phyloP scores from a whole-genome alignment of 2,888 invertebrate species.

The Parnassius apollo region DNA sequence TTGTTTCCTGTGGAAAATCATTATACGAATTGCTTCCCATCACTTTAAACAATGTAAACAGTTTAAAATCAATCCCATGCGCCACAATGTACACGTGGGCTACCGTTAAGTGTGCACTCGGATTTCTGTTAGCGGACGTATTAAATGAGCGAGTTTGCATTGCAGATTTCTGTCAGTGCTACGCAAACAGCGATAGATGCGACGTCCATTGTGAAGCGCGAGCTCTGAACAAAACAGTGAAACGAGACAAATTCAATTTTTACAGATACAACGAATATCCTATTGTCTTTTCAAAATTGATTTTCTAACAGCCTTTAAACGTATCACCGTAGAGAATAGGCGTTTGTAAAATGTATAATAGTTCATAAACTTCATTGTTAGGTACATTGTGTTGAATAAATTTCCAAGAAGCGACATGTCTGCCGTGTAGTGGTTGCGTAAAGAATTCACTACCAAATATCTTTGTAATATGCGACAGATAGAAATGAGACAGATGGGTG shows the following conservation, averaged over 20 bases:
- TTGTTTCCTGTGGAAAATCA: conserved; percentile 1
- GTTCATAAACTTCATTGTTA: too few relatives aligned
- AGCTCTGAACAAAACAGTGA: conserved; percentile 30
- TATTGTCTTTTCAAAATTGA: not conserved
- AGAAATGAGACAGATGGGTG: too few relatives aligned
- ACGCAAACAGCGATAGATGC: conserved; percentile 66
- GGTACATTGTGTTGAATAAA: too few relatives aligned
- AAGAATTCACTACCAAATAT: too few relatives aligned
- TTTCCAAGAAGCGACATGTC: too few relatives aligned
- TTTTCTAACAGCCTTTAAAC: too few relatives aligned
- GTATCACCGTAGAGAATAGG: too few relatives aligned
- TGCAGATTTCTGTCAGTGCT: conserved; percentile 68
- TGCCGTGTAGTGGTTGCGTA: too few relatives aligned
- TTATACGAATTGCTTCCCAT: conserved; percentile 14
- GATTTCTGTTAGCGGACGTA: conserved; percentile 41
- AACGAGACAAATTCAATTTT: conserved; percentile 16
- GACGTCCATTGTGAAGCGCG: conserved; percentile 47
- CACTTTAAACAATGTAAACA: conserved; percentile 15
- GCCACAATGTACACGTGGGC: conserved; percentile 20
- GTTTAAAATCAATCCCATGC: conserved; percentile 19
- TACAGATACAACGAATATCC: conserved; percentile 3
- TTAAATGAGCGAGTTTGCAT: conserved; percentile 68
- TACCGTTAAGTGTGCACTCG: conserved; percentile 34
- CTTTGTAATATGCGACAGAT: too few relatives aligned
- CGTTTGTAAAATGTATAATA: too few relatives aligned